A percentile compares a stretch with the other conserved stretches of the same genome.
Evolutionary conservation across 2,113 vertebrate species (phyloP).

Genomic region (Corythoichthys intestinalis): DNA sequence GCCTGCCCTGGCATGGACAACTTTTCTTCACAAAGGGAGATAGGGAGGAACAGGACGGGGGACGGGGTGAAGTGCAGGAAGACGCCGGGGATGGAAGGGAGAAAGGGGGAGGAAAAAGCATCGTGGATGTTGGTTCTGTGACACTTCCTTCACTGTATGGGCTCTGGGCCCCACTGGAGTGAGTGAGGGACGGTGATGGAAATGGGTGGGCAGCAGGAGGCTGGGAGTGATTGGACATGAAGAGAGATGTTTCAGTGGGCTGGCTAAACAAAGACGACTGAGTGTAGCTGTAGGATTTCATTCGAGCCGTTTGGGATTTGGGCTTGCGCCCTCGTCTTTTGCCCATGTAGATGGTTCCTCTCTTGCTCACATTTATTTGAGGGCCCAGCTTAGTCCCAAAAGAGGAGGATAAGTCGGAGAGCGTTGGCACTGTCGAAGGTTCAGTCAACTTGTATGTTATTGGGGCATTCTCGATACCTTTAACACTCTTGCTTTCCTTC

Average conservation of each 20-base stretch:
- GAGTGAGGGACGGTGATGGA: conserved; percentile 82
- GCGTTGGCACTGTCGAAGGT: conserved; percentile 77
- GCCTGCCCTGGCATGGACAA: conserved; percentile 66
- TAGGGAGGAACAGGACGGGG: conserved; percentile 60
- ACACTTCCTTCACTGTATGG: conserved; percentile 86
- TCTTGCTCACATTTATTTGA: conserved; percentile 98
- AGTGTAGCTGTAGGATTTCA: conserved; percentile 43
- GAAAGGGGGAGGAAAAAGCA: conserved; percentile 59
- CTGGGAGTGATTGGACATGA: conserved; percentile 69
- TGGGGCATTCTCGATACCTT: conserved; percentile 36
- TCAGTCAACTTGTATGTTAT: conserved; percentile 71
- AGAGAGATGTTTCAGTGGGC: conserved; percentile 72
- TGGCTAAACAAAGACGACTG: conserved; percentile 66
- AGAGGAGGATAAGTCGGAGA: conserved; percentile 87
- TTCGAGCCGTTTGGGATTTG: conserved; percentile 67
- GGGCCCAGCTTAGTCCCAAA: conserved; percentile 90
- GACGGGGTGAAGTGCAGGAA: conserved; percentile 62
- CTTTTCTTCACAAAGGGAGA: conserved; percentile 80
- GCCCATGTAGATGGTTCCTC: conserved; percentile 98
- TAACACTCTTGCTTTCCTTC: conserved; percentile 26
- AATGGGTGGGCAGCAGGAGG: conserved; percentile 74
- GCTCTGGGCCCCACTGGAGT: conserved; percentile 89
- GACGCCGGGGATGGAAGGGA: conserved; percentile 66
- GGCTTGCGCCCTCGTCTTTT: conserved; percentile 95
- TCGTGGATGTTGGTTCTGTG: conserved; percentile 70